A percentile compares a stretch with the other conserved stretches of the same genome.
Conservation (phyloP, 2,113 vertebrate genomes). For the Colistium nudipinnis region DNA sequence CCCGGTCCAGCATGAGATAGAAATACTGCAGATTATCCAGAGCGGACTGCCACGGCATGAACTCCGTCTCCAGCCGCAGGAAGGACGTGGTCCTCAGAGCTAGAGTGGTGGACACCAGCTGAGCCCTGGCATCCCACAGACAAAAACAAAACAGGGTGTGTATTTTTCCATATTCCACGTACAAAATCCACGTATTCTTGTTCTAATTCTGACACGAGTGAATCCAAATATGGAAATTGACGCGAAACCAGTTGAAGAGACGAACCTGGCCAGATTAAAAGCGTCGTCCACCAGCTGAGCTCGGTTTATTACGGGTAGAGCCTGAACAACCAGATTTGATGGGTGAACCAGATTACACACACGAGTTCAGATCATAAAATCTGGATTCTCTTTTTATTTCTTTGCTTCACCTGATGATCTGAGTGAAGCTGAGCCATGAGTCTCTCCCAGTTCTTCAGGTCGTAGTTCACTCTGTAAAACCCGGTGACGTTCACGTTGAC, state of each 20-base stretch:
- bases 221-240: neutral
- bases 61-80: slow-evolving; percentile 78
- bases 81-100: slow-evolving; percentile 87
- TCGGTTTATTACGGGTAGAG: slow-evolving; percentile 87
- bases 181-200: too few species aligned
- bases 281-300: slow-evolving; percentile 90
- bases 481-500: slow-evolving; percentile 87
- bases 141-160: too few species aligned
- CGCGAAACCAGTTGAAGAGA: neutral
- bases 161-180: too few species aligned
- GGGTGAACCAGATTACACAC: neutral
- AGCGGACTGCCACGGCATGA: slow-evolving; percentile 89
- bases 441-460: slow-evolving; percentile 85
- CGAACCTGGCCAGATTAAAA: slow-evolving; percentile 87
- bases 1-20: slow-evolving; percentile 88
- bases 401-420: slow-evolving; percentile 56
- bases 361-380: neutral
- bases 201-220: neutral
- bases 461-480: slow-evolving; percentile 93
- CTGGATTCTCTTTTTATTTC: too few species aligned
- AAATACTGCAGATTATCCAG: slow-evolving; percentile 85
- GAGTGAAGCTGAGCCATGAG: slow-evolving; percentile 75
- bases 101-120: slow-evolving; percentile 65
- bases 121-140: slow-evolving; percentile 78
- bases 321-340: slow-evolving; percentile 66